Evolutionary conservation across 2,113 vertebrate genomes (phyloP).

Genomic region (Donacobius atricapilla): DNA sequence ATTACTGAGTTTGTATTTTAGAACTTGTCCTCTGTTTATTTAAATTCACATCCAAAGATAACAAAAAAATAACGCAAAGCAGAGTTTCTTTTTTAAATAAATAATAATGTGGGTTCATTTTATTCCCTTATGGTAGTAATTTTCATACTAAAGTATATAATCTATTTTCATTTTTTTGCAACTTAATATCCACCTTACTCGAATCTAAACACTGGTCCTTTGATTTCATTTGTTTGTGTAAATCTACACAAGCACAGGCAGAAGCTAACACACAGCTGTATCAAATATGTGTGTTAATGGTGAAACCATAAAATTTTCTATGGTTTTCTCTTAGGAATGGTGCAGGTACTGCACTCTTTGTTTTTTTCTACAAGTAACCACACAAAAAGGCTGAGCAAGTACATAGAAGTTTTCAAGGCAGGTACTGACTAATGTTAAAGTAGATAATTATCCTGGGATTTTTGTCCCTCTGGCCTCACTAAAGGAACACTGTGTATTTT

Average conservation of each 20-base stretch:
- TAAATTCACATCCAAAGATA: neutral
- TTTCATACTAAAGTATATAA: neutral
- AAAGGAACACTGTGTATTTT: neutral
- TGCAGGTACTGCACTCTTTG: neutral
- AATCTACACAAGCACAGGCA: neutral
- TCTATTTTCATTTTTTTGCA: neutral
- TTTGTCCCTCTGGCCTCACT: neutral
- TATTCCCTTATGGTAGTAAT: neutral
- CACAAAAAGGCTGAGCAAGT: neutral
- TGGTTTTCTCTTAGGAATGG: neutral
- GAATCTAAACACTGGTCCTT: neutral
- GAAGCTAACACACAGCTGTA: neutral
- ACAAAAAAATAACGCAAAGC: neutral
- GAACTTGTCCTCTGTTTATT: neutral
- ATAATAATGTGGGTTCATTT: neutral
- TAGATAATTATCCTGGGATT: neutral
- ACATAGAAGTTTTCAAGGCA: neutral
- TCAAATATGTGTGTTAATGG: neutral
- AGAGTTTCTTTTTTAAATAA: neutral
- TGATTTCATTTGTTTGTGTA: neutral
- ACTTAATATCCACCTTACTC: neutral
- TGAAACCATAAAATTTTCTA: neutral
- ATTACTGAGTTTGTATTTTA: neutral
- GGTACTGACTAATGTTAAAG: neutral
- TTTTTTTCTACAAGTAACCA: neutral